Base-by-base conservation (phyloP, 2,888 invertebrate genomes). In the Amiota minor region DNA sequence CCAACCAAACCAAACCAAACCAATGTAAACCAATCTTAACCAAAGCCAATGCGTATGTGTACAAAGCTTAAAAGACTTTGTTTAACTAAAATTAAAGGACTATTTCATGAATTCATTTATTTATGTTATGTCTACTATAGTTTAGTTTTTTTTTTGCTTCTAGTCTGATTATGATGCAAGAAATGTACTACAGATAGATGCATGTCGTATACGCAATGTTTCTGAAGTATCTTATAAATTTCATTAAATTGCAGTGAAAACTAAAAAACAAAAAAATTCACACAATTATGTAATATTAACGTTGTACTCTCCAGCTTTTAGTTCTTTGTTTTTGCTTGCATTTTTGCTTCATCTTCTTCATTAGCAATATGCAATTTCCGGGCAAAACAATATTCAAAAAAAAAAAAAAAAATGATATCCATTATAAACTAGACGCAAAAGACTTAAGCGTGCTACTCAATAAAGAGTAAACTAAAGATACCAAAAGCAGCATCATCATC, bases 51-150 rank as follows among this genome's bases (percentile, higher is more conserved):
- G 35, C 35, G 35, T 35, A 35, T 35, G 35, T 35, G 35, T 35
- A 35, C 35, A 35, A 35, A 35, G 6, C 35, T 35, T 23, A 23
- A 23, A 35, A 4, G 35, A 35, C 35, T 35, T 6, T 35, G 2
- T 61, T 55, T 71, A 71, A 71, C 74, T 9, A 72, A 76, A 69
- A 75, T 35, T 35, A 35, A 35, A 77, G 81, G 83, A 81, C 81
- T 78, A 77, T 78, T 77, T 74, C 80, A 75, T 82, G 77, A 75
- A 81, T 82, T 83, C 76, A 76, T 81, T 80, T 77, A 74, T 64
- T 71, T 73, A 76, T 67, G 14, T 73, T 50, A 61, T 68, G 71
- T 70, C 69, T 70, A 16, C 68, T 49, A 67, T 70, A n/a, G 59
- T 73, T 64, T 55, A 35, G 35, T 35, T 35, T 8, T 35, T 35